A percentile compares a stretch with the other conserved stretches of the same genome.
phyloP scores from a whole-genome alignment of 2,113 vertebrate species.

The Bostrychus sinensis region DNA sequence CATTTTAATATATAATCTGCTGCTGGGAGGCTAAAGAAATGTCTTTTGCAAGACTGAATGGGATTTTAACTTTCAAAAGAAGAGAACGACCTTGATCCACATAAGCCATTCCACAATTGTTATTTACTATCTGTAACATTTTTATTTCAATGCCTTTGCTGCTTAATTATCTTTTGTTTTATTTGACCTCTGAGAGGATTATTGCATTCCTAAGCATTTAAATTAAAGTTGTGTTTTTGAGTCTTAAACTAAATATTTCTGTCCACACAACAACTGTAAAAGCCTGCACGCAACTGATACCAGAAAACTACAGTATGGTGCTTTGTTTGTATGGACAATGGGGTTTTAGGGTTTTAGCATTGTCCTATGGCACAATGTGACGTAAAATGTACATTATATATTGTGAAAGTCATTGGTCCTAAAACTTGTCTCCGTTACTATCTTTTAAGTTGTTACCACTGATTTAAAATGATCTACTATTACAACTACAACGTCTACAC shows the following conservation, averaged over 20 bases:
- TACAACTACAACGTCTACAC: too few relatives aligned
- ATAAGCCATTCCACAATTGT: slow-evolving; percentile 14
- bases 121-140: background rate
- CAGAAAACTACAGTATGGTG: too few relatives aligned
- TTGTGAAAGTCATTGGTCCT: background rate
- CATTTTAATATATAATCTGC: slow-evolving; percentile 15
- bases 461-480: too few relatives aligned
- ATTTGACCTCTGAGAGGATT: slow-evolving; percentile 20
- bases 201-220: background rate
- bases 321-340: background rate
- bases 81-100: background rate
- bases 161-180: slow-evolving; percentile 6
- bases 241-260: background rate
- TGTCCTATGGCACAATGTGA: slow-evolving; percentile 1
- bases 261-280: background rate
- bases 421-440: too few relatives aligned
- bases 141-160: slow-evolving; percentile 3
- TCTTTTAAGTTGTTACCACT: too few relatives aligned
- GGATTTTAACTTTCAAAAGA: background rate
- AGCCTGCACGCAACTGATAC: too few relatives aligned
- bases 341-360: too few relatives aligned
- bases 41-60: background rate
- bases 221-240: background rate
- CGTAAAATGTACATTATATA: background rate
- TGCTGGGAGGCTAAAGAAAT: slow-evolving; percentile 7